Percentiles rank a stretch among this genome's conserved stretches.
These are phyloP conservation scores for Tiliqua scincoides DNA, from an alignment of 2,113 vertebrate genomes.

Conservation along the genomic window DNA sequence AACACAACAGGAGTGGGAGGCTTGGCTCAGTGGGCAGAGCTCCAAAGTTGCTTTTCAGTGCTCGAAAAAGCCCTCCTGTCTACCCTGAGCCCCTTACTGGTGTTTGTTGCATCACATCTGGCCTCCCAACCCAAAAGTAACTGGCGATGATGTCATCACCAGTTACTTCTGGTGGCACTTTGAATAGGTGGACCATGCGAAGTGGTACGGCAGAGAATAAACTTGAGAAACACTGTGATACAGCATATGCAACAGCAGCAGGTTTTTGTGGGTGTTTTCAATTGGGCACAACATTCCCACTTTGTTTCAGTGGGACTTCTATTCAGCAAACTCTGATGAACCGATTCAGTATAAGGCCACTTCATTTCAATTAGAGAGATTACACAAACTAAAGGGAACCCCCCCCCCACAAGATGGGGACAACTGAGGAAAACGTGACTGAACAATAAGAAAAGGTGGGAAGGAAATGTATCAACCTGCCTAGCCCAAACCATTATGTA, in stretches of 20 bases:
- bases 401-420: not conserved
- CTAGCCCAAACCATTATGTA: not conserved
- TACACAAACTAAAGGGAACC: not conserved
- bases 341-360: not conserved
- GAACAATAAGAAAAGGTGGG: not conserved
- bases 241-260: not conserved
- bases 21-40: too few relatives aligned
- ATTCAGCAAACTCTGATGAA: not conserved
- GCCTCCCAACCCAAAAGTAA: too few relatives aligned
- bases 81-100: too few relatives aligned
- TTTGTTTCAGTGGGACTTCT: not conserved
- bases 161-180: too few relatives aligned
- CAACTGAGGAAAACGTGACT: not conserved
- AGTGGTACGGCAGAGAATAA: too few relatives aligned
- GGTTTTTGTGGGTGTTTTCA: not conserved
- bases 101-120: too few relatives aligned
- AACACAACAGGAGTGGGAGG: too few relatives aligned
- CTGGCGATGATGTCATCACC: too few relatives aligned
- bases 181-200: too few relatives aligned
- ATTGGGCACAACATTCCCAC: not conserved
- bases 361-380: not conserved
- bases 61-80: too few relatives aligned
- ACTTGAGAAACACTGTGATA: not conserved
- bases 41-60: too few relatives aligned
- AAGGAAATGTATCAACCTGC: not conserved